phyloP scores from a whole-genome alignment of 2,888 invertebrate genomes.

The Tenodera sinensis region DNA sequence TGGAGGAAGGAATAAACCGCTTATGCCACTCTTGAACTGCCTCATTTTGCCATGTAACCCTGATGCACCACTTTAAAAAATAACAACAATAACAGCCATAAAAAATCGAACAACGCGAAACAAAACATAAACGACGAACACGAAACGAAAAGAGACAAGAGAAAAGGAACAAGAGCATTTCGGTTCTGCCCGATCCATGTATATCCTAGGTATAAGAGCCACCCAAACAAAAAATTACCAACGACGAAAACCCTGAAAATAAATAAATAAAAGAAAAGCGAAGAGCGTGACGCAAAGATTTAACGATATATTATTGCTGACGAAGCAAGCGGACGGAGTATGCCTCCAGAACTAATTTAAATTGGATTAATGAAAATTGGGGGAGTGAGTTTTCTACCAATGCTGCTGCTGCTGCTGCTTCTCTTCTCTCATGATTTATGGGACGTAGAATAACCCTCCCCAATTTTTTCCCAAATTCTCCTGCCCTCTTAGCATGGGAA shows the following conservation, averaged over 20 bases:
- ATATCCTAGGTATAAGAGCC: not conserved
- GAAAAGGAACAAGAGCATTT: not conserved
- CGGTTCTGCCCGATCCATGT: not conserved
- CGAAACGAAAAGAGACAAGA: not conserved
- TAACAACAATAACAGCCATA: not conserved
- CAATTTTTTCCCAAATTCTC: not conserved
- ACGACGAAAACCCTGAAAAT: not conserved
- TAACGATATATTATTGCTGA: conserved; percentile 3
- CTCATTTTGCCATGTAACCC: not conserved
- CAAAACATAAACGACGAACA: not conserved
- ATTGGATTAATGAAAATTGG: conserved; percentile 24
- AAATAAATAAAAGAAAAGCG: conserved; percentile 7
- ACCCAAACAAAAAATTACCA: not conserved
- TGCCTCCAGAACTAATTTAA: conserved; percentile 21
- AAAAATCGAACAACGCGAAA: not conserved
- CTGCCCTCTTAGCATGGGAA: not conserved
- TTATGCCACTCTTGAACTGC: not conserved
- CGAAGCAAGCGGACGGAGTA: not conserved
- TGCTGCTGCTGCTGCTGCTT: not conserved
- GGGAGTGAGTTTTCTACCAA: not conserved
- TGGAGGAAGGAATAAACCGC: no score
- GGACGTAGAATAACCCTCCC: not conserved
- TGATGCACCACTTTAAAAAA: not conserved
- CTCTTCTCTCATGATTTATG: conserved; percentile 8
- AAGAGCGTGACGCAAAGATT: conserved; percentile 9